Base-by-base conservation (phyloP, 2,888 invertebrate genomes). In the Eilema depressum region DNA sequence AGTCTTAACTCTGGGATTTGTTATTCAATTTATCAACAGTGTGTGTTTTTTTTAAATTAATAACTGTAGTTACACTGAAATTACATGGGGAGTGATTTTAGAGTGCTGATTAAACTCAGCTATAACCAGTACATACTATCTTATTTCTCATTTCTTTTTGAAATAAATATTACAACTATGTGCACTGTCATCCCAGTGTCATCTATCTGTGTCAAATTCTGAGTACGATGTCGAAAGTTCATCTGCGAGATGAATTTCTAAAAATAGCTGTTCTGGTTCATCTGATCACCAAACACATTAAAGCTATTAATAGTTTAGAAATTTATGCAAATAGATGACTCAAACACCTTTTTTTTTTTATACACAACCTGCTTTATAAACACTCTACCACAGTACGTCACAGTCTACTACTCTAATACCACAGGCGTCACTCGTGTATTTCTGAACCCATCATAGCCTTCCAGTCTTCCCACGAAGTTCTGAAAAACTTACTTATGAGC, bases 1-100 rank as follows among this genome's bases (percentile, higher is more conserved):
- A 71, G 60, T 56, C 61, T 66, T 70, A 75, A 63, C 60, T 73
- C 63, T 73, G 69, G 11, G 25, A 67, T 69, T 61, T 59, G 67
- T 14, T 63, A 60, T 71, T 37, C 25, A 59, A 65, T 63, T 77
- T 67, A 65, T 70, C 62, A 62, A 62, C 2, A 53, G 33, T 66
- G 2, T 25, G 14, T 14, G 14, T 2, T 37, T 37, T 37, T 37
- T 37, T 3, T 37, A 2, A 14, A 12, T 37, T 37, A 37, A 12
- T 37, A 7, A 37, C 14, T 12, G 2, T 7, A 12, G 37, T 37
- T 37, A 1, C 37, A 37, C 37, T 37, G 12, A 37, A 37, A 37
- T 37, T 37, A 7, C 30, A 30, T 30, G n/a, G n/a, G n/a, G n/a
- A n/a, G n/a, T n/a, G n/a, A n/a, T n/a, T n/a, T n/a, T n/a, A n/a